Conservation (phyloP, 2,888 invertebrate species). For the Adela reaumurella region DNA sequence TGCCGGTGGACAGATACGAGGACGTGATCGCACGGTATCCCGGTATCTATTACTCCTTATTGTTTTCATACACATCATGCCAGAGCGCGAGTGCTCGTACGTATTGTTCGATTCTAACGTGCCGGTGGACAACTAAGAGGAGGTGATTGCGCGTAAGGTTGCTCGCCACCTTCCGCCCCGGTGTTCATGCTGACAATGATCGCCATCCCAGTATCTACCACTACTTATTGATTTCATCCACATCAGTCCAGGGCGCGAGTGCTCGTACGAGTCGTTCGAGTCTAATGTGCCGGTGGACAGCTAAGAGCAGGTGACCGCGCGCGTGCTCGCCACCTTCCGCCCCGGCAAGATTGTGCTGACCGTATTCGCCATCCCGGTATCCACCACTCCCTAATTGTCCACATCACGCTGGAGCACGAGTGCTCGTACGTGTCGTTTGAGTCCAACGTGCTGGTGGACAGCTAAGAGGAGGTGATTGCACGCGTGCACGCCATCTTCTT, state of each 20-base stretch:
- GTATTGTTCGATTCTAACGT: conserved; percentile 52
- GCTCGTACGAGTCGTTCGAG: conserved; percentile 53
- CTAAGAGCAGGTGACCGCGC: conserved; percentile 78
- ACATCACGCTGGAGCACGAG: conserved; percentile 85
- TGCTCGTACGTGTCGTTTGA: conserved; percentile 53
- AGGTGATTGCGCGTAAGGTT: conserved; percentile 82
- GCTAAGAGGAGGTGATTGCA: conserved; percentile 78
- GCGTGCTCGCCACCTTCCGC: conserved; percentile 82
- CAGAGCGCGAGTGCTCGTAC: conserved; percentile 66
- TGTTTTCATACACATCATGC: conserved; percentile 65
- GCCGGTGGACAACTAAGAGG: conserved; percentile 76
- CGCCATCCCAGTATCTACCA: conserved; percentile 71
- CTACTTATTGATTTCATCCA: conserved; percentile 61
- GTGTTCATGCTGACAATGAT: conserved; percentile 90
- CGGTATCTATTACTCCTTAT: conserved; percentile 41
- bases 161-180: conserved; percentile 82
- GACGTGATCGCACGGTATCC: conserved; percentile 83
- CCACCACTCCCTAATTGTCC: background rate
- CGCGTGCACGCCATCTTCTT: conserved; percentile 85
- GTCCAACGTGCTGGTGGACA: conserved; percentile 63
- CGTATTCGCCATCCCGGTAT: conserved; percentile 85
- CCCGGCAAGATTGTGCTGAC: conserved; percentile 93
- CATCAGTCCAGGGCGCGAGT: conserved; percentile 86
- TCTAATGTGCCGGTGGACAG: conserved; percentile 65
- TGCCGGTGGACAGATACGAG: conserved; percentile 74